Conservation (phyloP, 53 echinoderm and acorn worm genomes). For the Paelopatides confundens region DNA sequence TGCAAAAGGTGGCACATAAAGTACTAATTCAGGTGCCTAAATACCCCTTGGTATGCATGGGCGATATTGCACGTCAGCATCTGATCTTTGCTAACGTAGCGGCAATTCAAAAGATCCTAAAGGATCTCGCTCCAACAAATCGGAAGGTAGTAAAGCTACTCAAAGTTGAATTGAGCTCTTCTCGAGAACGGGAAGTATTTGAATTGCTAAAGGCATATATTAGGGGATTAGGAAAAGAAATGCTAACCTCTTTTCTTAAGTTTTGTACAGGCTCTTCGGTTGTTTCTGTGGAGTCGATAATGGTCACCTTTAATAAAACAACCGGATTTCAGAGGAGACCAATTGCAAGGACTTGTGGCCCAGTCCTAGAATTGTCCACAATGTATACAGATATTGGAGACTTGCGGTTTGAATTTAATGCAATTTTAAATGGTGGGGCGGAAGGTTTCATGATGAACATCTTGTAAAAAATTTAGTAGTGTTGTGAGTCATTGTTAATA, state of each 20-base stretch:
- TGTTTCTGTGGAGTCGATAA: neutral
- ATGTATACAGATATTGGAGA: neutral
- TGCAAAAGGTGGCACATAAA: neutral
- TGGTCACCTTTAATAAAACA: neutral
- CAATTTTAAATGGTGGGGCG: neutral
- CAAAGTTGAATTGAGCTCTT: neutral
- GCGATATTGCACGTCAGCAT: neutral
- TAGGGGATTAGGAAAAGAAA: neutral
- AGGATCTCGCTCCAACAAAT: neutral
- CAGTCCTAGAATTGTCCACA: neutral
- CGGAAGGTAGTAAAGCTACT: neutral
- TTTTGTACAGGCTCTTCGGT: neutral
- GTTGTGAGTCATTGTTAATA: too few species aligned
- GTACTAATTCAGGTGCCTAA: neutral
- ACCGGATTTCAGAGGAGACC: neutral
- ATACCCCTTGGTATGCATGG: neutral
- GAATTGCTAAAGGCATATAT: neutral
- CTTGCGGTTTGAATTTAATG: neutral
- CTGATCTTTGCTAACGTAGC: neutral
- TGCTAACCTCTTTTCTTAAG: neutral
- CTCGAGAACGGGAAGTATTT: neutral
- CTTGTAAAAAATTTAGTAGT: too few species aligned
- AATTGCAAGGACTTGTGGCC: conserved; percentile 9
- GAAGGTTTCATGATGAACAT: neutral
- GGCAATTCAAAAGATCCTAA: neutral